Conservation (phyloP, 2,888 invertebrate genomes). For the Campoletis raptor region DNA sequence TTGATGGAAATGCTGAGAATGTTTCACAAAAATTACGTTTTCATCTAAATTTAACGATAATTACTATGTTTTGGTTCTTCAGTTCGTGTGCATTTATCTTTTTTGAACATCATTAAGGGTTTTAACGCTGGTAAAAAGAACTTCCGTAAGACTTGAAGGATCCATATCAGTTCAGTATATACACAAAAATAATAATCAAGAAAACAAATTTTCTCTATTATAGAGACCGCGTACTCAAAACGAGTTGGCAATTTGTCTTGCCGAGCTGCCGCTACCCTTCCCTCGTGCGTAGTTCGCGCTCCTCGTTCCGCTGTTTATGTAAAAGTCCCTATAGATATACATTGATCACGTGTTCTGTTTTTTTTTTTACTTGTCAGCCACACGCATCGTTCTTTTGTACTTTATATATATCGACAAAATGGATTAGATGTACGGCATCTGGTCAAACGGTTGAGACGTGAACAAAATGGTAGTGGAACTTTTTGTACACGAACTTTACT, state of each 20-base stretch:
- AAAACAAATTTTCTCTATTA: background rate
- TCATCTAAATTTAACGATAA: background rate
- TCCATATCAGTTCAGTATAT: background rate
- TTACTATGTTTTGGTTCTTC: background rate
- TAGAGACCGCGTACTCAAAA: background rate
- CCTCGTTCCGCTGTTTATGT: background rate
- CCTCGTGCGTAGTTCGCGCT: background rate
- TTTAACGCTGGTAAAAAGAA: too few relatives aligned
- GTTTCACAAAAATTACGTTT: background rate
- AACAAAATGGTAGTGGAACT: background rate
- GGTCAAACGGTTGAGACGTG: slow-evolving; percentile 25
- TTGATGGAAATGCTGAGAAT: too few relatives aligned
- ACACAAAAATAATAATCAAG: background rate
- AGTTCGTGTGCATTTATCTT: background rate
- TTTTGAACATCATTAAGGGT: background rate
- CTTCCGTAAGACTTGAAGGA: too few relatives aligned
- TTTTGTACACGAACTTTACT: background rate
- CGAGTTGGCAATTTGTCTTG: background rate
- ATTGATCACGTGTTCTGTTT: background rate
- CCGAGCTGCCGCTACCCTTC: background rate
- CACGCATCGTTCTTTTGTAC: background rate
- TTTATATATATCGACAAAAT: background rate
- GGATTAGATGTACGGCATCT: slow-evolving; percentile 16
- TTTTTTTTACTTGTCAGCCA: slow-evolving; percentile 13
- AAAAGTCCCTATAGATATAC: background rate